Percentiles rank a stretch among this genome's conserved stretches.
These are phyloP conservation scores for Acleris emargana DNA, from an alignment of 2,888 invertebrate species.

Conservation along the genomic window DNA sequence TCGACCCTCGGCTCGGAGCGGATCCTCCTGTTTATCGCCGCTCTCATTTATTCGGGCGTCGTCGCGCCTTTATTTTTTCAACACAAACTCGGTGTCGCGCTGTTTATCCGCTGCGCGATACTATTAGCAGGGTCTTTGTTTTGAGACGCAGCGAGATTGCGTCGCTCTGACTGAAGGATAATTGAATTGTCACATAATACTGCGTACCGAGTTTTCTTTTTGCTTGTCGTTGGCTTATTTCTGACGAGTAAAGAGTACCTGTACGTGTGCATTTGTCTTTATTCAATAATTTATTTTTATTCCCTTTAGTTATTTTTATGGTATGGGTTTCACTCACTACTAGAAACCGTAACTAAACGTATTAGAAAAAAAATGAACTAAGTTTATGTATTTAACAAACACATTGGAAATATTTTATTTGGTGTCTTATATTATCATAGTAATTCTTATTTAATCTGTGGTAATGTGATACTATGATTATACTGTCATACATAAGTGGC, in stretches of 20 bases:
- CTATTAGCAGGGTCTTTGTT: slow-evolving; percentile 78
- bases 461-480: too few species aligned
- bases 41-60: slow-evolving; percentile 82
- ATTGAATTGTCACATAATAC: slow-evolving; percentile 71
- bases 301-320: not conserved
- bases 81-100: slow-evolving; percentile 73
- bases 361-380: too few species aligned
- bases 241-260: slow-evolving; percentile 1
- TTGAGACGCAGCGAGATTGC: slow-evolving; percentile 73
- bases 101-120: slow-evolving; percentile 75
- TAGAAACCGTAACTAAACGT: too few species aligned
- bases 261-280: not conserved
- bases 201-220: slow-evolving; percentile 50
- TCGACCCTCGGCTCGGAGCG: slow-evolving; percentile 79
- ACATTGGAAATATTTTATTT: too few species aligned
- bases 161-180: slow-evolving; percentile 67
- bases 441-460: too few species aligned
- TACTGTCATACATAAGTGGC: not conserved
- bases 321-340: too few species aligned
- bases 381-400: too few species aligned
- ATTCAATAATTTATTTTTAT: slow-evolving; percentile 4
- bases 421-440: too few species aligned
- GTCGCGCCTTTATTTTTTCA: slow-evolving; percentile 82
- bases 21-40: slow-evolving; percentile 83
- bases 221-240: slow-evolving; percentile 35